Percentiles rank a stretch among this genome's conserved stretches.
phyloP scores from a whole-genome alignment of 2,888 invertebrate genomes.

The Caenorhabditis sulstoni region DNA sequence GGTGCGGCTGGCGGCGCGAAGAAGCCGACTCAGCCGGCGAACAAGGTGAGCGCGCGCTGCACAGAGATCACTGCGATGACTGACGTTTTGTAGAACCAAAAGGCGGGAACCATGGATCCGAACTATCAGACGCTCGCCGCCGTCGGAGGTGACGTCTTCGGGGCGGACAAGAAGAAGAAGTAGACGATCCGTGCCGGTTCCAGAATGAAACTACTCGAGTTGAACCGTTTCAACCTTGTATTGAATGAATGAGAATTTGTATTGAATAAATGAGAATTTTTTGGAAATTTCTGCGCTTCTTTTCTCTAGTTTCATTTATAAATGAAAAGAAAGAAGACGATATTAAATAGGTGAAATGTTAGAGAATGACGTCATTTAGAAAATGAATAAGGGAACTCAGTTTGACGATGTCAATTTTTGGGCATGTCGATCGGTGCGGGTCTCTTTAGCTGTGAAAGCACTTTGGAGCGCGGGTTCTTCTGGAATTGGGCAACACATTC shows the following conservation, averaged over 20 bases:
- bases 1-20: constrained; percentile 8
- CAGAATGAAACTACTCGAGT: no score
- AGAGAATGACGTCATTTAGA: not conserved
- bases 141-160: constrained; percentile 50
- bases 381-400: not conserved
- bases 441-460: constrained; percentile 70
- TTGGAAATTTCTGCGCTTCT: no score
- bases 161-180: constrained; percentile 41
- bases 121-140: constrained; percentile 55
- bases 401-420: constrained; percentile 13
- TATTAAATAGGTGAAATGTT: not conserved
- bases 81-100: no score
- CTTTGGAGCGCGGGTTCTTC: constrained; percentile 57
- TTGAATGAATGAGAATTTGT: no score
- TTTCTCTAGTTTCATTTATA: no score
- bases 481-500: constrained; percentile 35
- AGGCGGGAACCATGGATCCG: constrained; percentile 46
- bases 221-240: no score
- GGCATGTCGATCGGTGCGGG: constrained; percentile 73
- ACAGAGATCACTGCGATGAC: no score
- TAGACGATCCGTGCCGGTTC: no score
- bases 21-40: constrained; percentile 28
- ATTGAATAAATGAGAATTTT: no score
- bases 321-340: constrained; percentile 8
- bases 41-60: no score